Percentiles rank a stretch among this genome's conserved stretches.
These are phyloP conservation scores for Plebejus argus DNA, from an alignment of 2,888 invertebrate species.

Conservation along the genomic window DNA sequence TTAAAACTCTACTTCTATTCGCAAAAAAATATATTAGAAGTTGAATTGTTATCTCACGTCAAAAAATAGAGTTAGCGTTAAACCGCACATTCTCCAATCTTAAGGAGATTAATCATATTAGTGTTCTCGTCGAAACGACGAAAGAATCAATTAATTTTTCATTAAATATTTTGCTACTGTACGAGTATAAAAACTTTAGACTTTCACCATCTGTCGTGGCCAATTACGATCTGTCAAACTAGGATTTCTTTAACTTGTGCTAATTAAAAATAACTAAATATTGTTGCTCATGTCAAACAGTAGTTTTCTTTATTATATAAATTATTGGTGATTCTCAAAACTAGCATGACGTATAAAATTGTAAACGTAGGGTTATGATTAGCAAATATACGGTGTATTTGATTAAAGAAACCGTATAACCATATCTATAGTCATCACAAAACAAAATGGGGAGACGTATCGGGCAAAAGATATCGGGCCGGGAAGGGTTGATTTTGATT, in stretches of 20 bases:
- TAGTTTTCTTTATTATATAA: not conserved
- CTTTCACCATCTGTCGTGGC: not conserved
- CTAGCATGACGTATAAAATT: not conserved
- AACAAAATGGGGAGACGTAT: slow-evolving; percentile 72
- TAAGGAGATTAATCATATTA: not conserved
- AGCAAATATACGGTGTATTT: slow-evolving; percentile 19
- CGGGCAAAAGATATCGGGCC: slow-evolving; percentile 75
- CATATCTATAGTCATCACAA: slow-evolving; percentile 49
- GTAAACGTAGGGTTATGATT: not conserved
- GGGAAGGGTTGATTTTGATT: slow-evolving; percentile 79
- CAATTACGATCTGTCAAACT: not conserved
- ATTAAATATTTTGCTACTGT: not conserved
- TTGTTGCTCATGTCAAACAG: not conserved
- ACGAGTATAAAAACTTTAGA: not conserved
- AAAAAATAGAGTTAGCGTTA: not conserved
- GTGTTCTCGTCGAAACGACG: not conserved
- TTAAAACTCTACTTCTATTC: not conserved
- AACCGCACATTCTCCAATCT: not conserved
- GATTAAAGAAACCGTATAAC: slow-evolving; percentile 40
- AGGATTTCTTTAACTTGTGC: not conserved
- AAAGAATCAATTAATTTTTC: slow-evolving; percentile 6
- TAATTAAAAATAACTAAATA: not conserved
- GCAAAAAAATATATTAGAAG: not conserved
- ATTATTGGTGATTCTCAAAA: no score
- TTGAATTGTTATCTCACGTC: not conserved